These are phyloP conservation scores for Aquatica leii DNA, from an alignment of 2,888 invertebrate species.

Conservation along the genomic window DNA sequence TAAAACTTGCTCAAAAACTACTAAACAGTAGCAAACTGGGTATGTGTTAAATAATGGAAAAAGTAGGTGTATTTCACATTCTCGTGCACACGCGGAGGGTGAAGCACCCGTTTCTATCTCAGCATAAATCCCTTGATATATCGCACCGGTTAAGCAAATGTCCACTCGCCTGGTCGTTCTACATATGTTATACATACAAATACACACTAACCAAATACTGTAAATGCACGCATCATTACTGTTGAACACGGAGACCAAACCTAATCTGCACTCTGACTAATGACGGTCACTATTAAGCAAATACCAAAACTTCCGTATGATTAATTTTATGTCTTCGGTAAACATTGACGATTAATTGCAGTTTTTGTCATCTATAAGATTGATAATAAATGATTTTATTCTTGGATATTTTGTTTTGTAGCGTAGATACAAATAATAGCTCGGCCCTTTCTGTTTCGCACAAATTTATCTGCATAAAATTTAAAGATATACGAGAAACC, in stretches of 20 bases:
- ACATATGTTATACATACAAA: slow-evolving; percentile 59
- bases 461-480: slow-evolving; percentile 8
- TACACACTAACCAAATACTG: slow-evolving; percentile 51
- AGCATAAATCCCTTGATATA: slow-evolving; percentile 59
- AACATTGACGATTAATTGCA: too few relatives aligned
- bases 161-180: slow-evolving; percentile 57
- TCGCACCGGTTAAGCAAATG: slow-evolving; percentile 58
- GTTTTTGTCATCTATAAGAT: background rate
- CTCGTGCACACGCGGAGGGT: slow-evolving; percentile 23
- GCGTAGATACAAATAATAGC: background rate
- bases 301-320: slow-evolving; percentile 23
- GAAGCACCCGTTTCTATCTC: slow-evolving; percentile 42
- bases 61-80: slow-evolving; percentile 31
- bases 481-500: slow-evolving; percentile 5
- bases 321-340: slow-evolving; percentile 20
- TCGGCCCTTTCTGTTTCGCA: background rate
- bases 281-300: slow-evolving; percentile 34
- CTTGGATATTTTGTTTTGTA: too few relatives aligned
- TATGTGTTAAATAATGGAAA: slow-evolving; percentile 27
- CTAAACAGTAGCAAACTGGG: slow-evolving; percentile 11
- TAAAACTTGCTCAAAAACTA: too few relatives aligned
- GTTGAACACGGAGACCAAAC: slow-evolving; percentile 31
- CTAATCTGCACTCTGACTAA: slow-evolving; percentile 35
- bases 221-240: slow-evolving; percentile 48
- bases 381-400: too few relatives aligned